phyloP scores from a whole-genome alignment of 2,113 vertebrate genomes.

The Morone chrysops region DNA sequence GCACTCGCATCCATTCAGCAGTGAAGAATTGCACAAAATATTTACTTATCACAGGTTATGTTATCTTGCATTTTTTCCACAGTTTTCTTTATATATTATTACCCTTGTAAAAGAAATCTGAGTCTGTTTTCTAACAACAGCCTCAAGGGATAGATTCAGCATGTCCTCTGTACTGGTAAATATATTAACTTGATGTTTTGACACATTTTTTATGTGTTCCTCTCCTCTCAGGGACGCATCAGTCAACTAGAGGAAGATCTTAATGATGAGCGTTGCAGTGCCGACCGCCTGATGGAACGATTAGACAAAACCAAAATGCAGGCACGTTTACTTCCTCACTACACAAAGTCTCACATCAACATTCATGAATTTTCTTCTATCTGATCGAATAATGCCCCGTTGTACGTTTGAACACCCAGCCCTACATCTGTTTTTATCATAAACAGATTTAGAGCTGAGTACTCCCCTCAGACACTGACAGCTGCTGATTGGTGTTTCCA shows the following conservation, averaged over 20 bases:
- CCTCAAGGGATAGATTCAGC: conserved; percentile 1
- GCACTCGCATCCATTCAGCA: not conserved
- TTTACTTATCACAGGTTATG: not conserved
- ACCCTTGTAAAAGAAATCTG: not conserved
- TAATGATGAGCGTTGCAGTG: conserved; percentile 90
- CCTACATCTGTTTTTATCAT: conserved; percentile 60
- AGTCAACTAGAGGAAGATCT: conserved; percentile 90
- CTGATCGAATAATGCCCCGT: conserved; percentile 20
- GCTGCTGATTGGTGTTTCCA: conserved; percentile 32
- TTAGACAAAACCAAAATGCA: conserved; percentile 89
- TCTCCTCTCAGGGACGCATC: conserved; percentile 86
- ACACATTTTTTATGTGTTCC: not conserved
- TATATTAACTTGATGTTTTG: conserved; percentile 13
- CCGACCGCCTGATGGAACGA: conserved; percentile 90
- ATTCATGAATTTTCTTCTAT: conserved; percentile 11
- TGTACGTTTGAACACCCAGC: conserved; percentile 31
- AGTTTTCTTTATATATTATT: not conserved
- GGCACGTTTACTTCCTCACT: conserved; percentile 63
- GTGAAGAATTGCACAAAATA: not conserved
- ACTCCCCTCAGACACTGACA: conserved; percentile 56
- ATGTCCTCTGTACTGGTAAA: not conserved
- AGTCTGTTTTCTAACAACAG: not conserved
- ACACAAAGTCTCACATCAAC: not conserved
- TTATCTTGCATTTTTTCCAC: not conserved
- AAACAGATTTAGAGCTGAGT: conserved; percentile 61